Evolutionary conservation across 2,888 invertebrate species (phyloP).

Genomic region (Patella pellucida): DNA sequence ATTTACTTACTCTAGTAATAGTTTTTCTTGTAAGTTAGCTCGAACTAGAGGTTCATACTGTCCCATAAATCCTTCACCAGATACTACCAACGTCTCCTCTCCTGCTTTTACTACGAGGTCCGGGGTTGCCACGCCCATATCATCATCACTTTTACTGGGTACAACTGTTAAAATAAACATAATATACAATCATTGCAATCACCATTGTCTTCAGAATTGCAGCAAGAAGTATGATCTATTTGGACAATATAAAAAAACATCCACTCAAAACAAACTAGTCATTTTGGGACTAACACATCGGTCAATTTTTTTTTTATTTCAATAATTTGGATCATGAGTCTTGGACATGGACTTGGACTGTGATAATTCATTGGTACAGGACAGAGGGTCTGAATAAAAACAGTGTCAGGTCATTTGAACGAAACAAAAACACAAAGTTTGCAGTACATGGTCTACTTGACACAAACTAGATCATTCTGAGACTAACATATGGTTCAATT

Average conservation of each 20-base stretch:
- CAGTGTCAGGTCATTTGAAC: no score
- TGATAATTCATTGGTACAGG: no score
- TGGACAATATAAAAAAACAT: neutral
- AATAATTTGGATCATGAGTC: neutral
- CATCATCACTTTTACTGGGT: constrained; percentile 61
- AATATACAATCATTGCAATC: neutral
- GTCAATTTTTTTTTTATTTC: no score
- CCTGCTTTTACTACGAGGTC: constrained; percentile 52
- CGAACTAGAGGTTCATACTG: constrained; percentile 61
- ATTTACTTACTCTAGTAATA: constrained; percentile 61
- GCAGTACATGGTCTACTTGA: no score
- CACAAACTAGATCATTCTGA: no score
- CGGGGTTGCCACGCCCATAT: constrained; percentile 64
- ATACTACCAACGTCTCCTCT: constrained; percentile 47
- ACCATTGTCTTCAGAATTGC: neutral
- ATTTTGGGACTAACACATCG: no score
- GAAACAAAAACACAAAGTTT: no score
- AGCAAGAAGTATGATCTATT: neutral
- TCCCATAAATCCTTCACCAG: constrained; percentile 64
- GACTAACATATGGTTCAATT: no score
- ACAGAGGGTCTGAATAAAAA: no score
- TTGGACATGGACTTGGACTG: no score
- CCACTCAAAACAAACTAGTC: neutral
- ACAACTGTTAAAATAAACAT: constrained; percentile 40
- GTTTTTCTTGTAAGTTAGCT: constrained; percentile 65